These are phyloP conservation scores for Drosophila trapezifrons DNA, from an alignment of 1,140 invertebrate genomes.

Conservation along the genomic window DNA sequence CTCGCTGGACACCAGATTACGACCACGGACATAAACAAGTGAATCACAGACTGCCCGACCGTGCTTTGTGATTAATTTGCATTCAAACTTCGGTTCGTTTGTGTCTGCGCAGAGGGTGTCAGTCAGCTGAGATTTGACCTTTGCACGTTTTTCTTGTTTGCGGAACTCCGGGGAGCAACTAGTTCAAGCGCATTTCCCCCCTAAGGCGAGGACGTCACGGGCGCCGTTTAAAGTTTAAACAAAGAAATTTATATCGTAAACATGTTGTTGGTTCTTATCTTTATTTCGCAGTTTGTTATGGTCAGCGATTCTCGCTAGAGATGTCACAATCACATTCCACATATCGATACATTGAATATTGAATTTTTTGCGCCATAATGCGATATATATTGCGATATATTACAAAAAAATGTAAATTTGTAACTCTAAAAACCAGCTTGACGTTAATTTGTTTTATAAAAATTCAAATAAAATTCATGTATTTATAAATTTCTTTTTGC, in stretches of 20 bases:
- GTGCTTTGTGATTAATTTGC: not conserved
- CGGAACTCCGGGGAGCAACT: conserved; percentile 11
- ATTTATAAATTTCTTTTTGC: not conserved
- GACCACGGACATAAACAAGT: conserved; percentile 40
- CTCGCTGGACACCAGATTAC: conserved; percentile 34
- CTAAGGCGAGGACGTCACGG: not conserved
- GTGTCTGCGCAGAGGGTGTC: conserved; percentile 32
- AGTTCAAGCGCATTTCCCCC: conserved; percentile 5
- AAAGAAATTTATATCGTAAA: conserved; percentile 16
- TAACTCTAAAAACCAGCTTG: no score
- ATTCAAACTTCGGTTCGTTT: conserved; percentile 25
- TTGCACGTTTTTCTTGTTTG: conserved; percentile 15
- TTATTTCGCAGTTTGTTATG: conserved; percentile 42
- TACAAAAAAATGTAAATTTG: no score
- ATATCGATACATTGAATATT: not conserved
- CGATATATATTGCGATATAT: not conserved
- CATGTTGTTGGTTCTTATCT: conserved; percentile 44
- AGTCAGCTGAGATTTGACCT: conserved; percentile 43
- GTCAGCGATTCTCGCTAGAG: conserved; percentile 3
- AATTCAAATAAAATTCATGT: no score
- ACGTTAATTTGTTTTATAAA: no score
- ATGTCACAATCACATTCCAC: not conserved
- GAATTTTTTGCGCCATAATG: not conserved
- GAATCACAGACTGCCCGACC: conserved; percentile 25
- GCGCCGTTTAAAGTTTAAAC: conserved; percentile 15